phyloP scores from a whole-genome alignment of 2,113 vertebrate genomes.

The Oxyruncus cristatus region DNA sequence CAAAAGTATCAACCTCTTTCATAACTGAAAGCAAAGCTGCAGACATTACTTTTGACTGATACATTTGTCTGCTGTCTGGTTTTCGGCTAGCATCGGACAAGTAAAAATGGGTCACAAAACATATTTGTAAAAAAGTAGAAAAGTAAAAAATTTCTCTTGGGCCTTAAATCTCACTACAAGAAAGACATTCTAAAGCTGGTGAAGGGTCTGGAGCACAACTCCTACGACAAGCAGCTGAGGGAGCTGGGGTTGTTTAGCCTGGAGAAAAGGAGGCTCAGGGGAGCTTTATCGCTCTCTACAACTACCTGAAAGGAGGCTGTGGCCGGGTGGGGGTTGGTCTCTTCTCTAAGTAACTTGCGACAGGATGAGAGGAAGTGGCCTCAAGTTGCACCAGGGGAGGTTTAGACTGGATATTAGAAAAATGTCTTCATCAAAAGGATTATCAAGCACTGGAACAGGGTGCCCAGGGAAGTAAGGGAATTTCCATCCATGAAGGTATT shows the following conservation, averaged over 20 bases:
- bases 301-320: background rate
- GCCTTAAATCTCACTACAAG: background rate
- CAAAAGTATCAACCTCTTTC: background rate
- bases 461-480: background rate
- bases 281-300: background rate
- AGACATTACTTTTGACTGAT: background rate
- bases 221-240: background rate
- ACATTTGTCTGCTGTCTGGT: background rate
- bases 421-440: background rate
- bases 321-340: too few relatives aligned
- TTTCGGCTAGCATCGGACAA: background rate
- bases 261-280: background rate
- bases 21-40: background rate
- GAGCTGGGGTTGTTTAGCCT: background rate
- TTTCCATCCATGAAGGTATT: background rate
- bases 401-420: background rate
- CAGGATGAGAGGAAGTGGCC: background rate
- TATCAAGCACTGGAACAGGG: background rate
- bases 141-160: background rate
- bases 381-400: background rate
- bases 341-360: background rate
- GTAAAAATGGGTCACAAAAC: background rate
- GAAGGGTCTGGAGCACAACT: background rate
- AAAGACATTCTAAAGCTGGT: background rate
- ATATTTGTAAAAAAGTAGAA: background rate